Conservation (phyloP, 2,797 vertebrate species). For the Enteromius fasciolatus region DNA sequence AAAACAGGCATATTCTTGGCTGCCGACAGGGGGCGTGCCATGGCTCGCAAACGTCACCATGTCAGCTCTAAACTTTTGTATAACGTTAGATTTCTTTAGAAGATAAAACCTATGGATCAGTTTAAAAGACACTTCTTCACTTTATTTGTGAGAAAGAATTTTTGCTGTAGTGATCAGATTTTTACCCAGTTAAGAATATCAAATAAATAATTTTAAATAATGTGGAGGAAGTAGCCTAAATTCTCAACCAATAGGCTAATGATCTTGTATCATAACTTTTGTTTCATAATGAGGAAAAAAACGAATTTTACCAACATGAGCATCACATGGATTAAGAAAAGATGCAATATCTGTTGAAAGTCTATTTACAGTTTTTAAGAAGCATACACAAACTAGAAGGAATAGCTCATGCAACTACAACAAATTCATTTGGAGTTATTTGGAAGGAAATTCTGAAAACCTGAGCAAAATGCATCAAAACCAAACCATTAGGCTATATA, state of each 20-base stretch:
- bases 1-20: rapidly evolving
- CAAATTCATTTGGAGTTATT: not conserved
- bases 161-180: not conserved
- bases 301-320: not conserved
- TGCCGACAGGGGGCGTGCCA: constrained; percentile 13
- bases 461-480: not conserved
- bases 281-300: not conserved
- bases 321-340: not conserved
- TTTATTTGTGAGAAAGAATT: not conserved
- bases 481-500: not conserved
- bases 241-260: not conserved
- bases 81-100: not conserved
- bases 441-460: not conserved
- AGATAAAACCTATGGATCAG: not conserved
- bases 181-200: not conserved
- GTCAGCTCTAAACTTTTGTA: not conserved
- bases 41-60: not conserved
- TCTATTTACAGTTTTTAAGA: not conserved
- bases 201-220: not conserved
- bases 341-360: not conserved
- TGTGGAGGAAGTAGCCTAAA: not conserved
- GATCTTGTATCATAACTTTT: not conserved
- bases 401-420: not conserved
- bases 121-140: not conserved
- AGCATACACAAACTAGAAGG: not conserved